These are phyloP conservation scores for Drosophila saltans DNA, from an alignment of 1,140 invertebrate species.

Conservation along the genomic window DNA sequence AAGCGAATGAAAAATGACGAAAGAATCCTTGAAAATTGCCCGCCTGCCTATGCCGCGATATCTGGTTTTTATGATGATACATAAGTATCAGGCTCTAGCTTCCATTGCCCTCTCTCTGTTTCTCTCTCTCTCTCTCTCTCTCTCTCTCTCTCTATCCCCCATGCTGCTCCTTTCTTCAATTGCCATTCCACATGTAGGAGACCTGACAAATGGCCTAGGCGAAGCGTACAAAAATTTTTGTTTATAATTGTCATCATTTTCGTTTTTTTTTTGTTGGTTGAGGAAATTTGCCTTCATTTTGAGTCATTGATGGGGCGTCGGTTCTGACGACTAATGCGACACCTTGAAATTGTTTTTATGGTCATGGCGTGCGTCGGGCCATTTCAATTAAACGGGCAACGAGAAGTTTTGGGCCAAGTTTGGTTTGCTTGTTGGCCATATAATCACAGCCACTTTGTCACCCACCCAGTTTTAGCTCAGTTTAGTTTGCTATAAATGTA, in stretches of 20 bases:
- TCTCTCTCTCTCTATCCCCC: no score
- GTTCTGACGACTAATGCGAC: conserved; percentile 73
- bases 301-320: conserved; percentile 51
- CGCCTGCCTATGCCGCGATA: conserved; percentile 30
- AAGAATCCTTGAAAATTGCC: conserved; percentile 41
- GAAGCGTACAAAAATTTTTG: conserved; percentile 60
- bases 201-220: conserved; percentile 60
- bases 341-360: conserved; percentile 74
- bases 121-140: no score
- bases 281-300: conserved; percentile 11
- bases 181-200: conserved; percentile 22
- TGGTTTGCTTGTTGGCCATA: conserved; percentile 30
- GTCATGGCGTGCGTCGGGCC: conserved; percentile 73
- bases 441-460: conserved; percentile 79
- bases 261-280: not conserved
- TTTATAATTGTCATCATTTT: conserved; percentile 74
- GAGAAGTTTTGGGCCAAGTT: conserved; percentile 2
- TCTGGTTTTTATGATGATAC: conserved; percentile 70
- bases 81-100: conserved; percentile 13
- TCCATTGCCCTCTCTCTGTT: not conserved
- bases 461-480: conserved; percentile 56
- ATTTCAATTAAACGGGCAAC: conserved; percentile 70
- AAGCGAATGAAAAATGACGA: conserved; percentile 53
- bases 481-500: conserved; percentile 20
- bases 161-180: no score